Evolutionary conservation across 2,113 vertebrate genomes (phyloP), one percentile per base, ranked within the genome.

Genomic region (Rhadina sibilatrix): DNA sequence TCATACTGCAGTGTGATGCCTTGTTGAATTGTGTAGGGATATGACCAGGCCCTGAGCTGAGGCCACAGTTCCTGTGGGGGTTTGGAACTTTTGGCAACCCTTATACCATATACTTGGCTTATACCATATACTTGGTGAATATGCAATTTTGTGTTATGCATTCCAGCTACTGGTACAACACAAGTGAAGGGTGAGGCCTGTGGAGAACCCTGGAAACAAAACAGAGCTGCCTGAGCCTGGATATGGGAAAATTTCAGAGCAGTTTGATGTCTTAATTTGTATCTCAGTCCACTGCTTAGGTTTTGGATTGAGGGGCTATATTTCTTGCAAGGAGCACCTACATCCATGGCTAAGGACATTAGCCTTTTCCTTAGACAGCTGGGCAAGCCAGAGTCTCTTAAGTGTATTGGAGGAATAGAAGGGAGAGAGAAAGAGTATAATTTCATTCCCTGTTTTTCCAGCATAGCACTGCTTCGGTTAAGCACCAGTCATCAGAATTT

Each of bases 131-230:
- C 31, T 65, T n/a, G 11, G 12, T 33, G 25, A 91, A 57, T 25
- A 28, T 1, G 1, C 8, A 38, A 23, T 57, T 82, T 27, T 3
- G 0, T 50, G 13, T 59, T 35, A 30, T 1, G 1, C 20, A 3
- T 44, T 60, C 30, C 57, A 37, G 19, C 27, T 83, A 23, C 35
- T 30, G 8, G 3, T 37, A 20, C 31, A 56, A 40, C 4, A 5
- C 21, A 12, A 35, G 24, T n/a, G 37, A 56, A 90, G 17, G 6
- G 7, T 59, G 44, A 83, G 8, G 15, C 27, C 35, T 46, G 6
- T 24, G 27, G 27, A 57, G 31, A 82, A 1, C 6, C 3, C 19
- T 44, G 28, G 12, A 16, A 17, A 69, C 18, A 64, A 79, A 90
- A 49, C 2, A 24, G 17, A 77, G 28, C 21, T 85, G 10, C 27